Base-by-base conservation (phyloP, 2,113 vertebrate species). In the Phrynosoma blainvillii region DNA sequence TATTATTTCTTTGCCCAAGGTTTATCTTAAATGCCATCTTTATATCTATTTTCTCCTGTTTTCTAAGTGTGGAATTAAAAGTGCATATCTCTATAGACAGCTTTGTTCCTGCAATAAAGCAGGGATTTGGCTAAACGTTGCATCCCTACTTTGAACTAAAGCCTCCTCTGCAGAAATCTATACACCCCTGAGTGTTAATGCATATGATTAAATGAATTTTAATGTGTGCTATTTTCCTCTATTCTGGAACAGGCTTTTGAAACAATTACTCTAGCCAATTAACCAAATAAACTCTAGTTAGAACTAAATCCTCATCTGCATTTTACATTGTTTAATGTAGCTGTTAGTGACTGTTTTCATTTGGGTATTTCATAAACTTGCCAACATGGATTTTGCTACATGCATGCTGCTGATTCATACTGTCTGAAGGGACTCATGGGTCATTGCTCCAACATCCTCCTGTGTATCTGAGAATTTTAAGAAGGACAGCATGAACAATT, bases 11-110 rank as follows among this genome's bases (percentile, higher is more conserved):
- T 85, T 84, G 21, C 84, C 79, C 76, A 82, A 90, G 86, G 88
- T 94, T 93, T 87, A 71, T 89, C 93, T 91, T 91, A 40, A 90
- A 87, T 82, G 82, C 89, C 82, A 89, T 84, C 73, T 90, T 91
- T 85, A 89, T 90, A 92, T 87, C 93, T n/a, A 23, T 65, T 81
- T 92, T 92, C 87, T 90, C 88, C 0, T 91, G 91, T 92, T 88
- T 94, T 89, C 93, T 90, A 91, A 86, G 77, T 78, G 74, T 88
- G 90, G 89, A 92, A 90, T 93, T 92, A 93, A 93, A 95, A 32
- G 62, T 88, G 91, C 71, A 84, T 90, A 56, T 90, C 88, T 92
- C 85, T 27, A 42, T 32, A 80, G 87, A 93, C 84, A 91, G 87
- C 84, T 94, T 85, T 88, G 77, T 87, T 94, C 77, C 88, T 91